phyloP scores from a whole-genome alignment of 2,888 invertebrate species.

The Agrochola macilenta region DNA sequence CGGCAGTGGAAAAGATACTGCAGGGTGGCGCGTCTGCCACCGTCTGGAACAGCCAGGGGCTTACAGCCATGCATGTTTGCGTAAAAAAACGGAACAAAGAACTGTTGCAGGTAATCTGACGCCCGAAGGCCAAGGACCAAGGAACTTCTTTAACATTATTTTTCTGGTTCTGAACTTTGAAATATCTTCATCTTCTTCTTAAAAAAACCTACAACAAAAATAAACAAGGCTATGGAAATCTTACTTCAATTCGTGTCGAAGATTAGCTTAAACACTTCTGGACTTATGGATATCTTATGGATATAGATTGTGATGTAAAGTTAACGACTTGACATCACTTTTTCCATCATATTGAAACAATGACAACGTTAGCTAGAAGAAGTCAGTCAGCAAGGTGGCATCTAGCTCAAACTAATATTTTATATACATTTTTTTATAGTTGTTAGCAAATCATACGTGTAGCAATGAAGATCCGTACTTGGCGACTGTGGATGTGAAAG shows the following conservation, averaged over 20 bases:
- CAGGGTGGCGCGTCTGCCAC: constrained; percentile 53
- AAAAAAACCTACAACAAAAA: too few species aligned
- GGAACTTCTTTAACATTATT: not conserved
- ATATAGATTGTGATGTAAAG: not conserved
- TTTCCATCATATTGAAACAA: not conserved
- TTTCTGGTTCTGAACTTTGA: not conserved
- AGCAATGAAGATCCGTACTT: constrained; percentile 36
- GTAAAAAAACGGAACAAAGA: constrained; percentile 63
- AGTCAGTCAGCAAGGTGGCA: not conserved
- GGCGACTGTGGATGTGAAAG: constrained; percentile 55
- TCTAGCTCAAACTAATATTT: not conserved
- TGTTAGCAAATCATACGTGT: constrained; percentile 47
- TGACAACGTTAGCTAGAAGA: not conserved
- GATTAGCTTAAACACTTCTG: too few species aligned
- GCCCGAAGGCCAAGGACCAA: not conserved
- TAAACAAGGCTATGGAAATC: not conserved
- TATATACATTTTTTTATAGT: constrained; percentile 29
- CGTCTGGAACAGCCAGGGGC: constrained; percentile 55
- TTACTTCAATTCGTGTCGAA: too few species aligned
- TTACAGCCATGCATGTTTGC: constrained; percentile 68
- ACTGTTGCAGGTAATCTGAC: constrained; percentile 61
- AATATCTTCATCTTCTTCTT: not conserved
- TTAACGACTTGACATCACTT: not conserved
- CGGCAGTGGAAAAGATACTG: constrained; percentile 53
- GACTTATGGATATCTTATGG: too few species aligned